Evolutionary conservation across 2,113 vertebrate species (phyloP), one percentile per base, ranked within the genome.

Genomic region (Pristiophorus japonicus): DNA sequence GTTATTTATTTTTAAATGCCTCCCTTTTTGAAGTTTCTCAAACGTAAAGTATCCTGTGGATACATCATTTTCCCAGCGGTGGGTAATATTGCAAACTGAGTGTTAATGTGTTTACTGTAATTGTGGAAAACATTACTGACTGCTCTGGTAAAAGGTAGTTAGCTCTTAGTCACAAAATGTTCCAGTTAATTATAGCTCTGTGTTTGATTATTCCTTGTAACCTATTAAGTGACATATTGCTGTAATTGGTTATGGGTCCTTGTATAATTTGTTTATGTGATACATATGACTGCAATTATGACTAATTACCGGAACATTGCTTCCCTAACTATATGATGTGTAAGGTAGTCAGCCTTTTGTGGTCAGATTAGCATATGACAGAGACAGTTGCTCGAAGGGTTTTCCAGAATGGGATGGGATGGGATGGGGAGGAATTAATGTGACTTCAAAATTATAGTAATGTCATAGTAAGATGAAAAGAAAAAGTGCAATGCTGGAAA

Each of bases 281-380:
- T 63, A 65, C 88, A 92, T 63, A 24, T 92, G 88, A 92, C 88
- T 92, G 59, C 59, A 92, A 92, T 92, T 92, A 92, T 92, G 59
- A 92, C 59, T 92, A 92, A 92, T 92, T 65, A 62, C 59, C 16
- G 62, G 88, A 92, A 92, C 20, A 92, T 63, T 92, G 88, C 59
- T 92, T 63, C 62, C 16, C n/a, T 92, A 92, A 92, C 55, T 92
- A 92, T 63, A 92, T 63, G 88, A 38, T 65, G 16, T 38, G 55
- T 62, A 59, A 62, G 10, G 47, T n/a, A 62, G 34, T 22, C 18
- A 92, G 88, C 59, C 6, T 92, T 62, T 45, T 92, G 59, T 16
- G 88, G 59, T 92, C 59, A 63, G 34, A 92, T 63, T 92, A 42
- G 20, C n/a, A 63, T 65, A 38, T 30, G 16, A 38, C 18, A 92